Evolutionary conservation across 2,797 vertebrate genomes (phyloP).

Genomic region (Enteromius argenteus): DNA sequence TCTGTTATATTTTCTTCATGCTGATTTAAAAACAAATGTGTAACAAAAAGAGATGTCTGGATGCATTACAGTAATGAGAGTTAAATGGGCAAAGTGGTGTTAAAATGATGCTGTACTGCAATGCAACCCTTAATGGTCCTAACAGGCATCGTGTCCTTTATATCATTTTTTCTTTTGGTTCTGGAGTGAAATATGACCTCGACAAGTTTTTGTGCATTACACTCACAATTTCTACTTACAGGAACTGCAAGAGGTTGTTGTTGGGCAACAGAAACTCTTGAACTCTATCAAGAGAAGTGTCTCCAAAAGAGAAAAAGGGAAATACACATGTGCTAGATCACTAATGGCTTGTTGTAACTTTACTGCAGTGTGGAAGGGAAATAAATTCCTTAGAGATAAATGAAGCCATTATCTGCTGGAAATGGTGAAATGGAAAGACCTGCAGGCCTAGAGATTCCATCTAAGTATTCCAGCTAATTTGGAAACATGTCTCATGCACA

Average conservation of each 20-base stretch:
- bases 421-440: neutral
- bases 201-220: neutral
- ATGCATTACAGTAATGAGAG: neutral
- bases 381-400: neutral
- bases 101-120: neutral
- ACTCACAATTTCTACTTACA: too few species aligned
- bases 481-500: constrained; percentile 42
- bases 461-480: constrained; percentile 15
- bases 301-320: neutral
- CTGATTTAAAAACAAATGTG: neutral
- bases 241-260: too few species aligned
- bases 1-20: neutral
- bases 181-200: neutral
- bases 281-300: neutral
- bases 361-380: neutral
- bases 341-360: neutral
- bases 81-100: neutral
- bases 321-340: neutral
- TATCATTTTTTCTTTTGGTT: neutral
- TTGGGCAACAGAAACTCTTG: neutral
- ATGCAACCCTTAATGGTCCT: neutral
- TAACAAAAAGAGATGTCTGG: neutral
- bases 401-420: neutral
- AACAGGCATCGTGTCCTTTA: neutral
- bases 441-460: neutral